These are phyloP conservation scores for Cossypha dichroa DNA, from an alignment of 2,797 vertebrate genomes.

Conservation along the genomic window DNA sequence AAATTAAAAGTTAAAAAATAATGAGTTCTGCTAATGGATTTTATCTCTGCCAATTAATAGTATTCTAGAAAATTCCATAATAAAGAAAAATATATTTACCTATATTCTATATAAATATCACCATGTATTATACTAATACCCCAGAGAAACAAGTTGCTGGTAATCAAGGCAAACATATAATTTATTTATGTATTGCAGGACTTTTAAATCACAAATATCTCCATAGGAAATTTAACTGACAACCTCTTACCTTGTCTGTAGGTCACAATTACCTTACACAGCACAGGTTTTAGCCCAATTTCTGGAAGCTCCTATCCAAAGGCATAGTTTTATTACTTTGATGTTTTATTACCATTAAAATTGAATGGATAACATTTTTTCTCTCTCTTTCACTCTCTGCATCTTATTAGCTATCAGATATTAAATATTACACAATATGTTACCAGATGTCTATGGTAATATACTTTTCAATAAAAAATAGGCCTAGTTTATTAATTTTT, in stretches of 20 bases:
- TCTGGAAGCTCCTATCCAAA: background rate
- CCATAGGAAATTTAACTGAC: background rate
- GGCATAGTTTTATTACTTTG: background rate
- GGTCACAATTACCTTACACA: background rate
- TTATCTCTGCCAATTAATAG: conserved; percentile 11
- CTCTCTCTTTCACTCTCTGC: background rate
- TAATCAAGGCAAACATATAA: background rate
- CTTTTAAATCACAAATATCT: background rate
- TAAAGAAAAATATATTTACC: conserved; percentile 1
- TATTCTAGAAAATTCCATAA: background rate
- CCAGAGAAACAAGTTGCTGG: background rate
- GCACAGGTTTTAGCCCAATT: background rate
- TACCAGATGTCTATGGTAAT: background rate
- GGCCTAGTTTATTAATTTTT: conserved; percentile 50
- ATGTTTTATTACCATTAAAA: background rate
- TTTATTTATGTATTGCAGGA: background rate
- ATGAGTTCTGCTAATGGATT: conserved; percentile 43
- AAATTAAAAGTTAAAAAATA: conserved; percentile 61
- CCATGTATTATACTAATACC: background rate
- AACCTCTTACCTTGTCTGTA: background rate
- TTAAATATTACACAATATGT: background rate
- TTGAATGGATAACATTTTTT: background rate
- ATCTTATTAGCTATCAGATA: background rate
- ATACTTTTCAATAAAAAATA: conserved; percentile 26
- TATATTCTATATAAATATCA: background rate